phyloP scores from a whole-genome alignment of 92 coral and sea anemone genomes.

The Zoanthus sansibaricus region DNA sequence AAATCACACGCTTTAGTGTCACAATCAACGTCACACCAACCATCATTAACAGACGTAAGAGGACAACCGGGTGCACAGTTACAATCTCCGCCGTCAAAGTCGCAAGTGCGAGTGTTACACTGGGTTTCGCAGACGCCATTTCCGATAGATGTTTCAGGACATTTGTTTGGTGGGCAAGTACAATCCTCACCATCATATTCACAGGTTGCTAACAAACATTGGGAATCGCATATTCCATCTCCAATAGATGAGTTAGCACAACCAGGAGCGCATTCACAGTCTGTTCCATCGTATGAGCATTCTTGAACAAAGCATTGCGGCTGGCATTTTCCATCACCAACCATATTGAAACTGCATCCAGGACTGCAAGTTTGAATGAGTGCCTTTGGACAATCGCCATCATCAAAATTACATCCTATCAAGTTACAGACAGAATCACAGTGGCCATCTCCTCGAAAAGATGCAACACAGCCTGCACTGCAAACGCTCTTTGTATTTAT shows the following conservation, averaged over 20 bases:
- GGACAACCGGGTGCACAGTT: conserved; percentile 67
- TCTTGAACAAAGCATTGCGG: conserved; percentile 62
- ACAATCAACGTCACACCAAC: conserved; percentile 67
- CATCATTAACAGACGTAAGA: conserved; percentile 57
- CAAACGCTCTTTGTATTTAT: conserved; percentile 35
- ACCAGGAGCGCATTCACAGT: conserved; percentile 74
- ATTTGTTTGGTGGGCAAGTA: conserved; percentile 55
- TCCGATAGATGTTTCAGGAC: conserved; percentile 57
- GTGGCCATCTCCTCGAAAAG: conserved; percentile 61
- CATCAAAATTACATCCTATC: conserved; percentile 58
- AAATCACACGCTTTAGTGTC: conserved; percentile 57
- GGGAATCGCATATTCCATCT: conserved; percentile 62
- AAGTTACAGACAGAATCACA: conserved; percentile 79
- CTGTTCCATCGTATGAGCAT: conserved; percentile 72
- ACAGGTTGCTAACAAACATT: conserved; percentile 65
- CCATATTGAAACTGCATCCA: conserved; percentile 60
- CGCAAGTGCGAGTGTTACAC: conserved; percentile 61
- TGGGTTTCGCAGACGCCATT: conserved; percentile 64
- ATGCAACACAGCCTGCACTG: conserved; percentile 60
- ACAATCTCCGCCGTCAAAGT: conserved; percentile 78
- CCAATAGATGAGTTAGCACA: conserved; percentile 59
- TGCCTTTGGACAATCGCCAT: conserved; percentile 66
- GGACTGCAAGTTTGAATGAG: conserved; percentile 53
- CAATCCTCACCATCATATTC: conserved; percentile 67
- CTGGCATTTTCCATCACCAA: conserved; percentile 73